Conservation (phyloP, 2,888 invertebrate species). For the Hyposoter dolosus region DNA sequence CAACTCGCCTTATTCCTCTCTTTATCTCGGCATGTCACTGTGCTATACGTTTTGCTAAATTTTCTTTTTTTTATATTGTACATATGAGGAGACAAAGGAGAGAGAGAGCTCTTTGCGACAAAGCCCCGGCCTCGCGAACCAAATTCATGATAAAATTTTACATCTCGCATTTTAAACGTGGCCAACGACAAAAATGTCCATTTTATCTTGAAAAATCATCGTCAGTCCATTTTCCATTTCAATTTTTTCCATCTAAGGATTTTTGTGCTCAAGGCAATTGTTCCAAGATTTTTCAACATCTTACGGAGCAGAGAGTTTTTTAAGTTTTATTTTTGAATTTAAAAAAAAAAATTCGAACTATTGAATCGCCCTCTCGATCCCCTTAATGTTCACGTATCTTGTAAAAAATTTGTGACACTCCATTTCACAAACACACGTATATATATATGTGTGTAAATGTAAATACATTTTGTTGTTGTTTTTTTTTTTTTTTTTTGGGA, state of each 20-base stretch:
- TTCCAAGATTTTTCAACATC: not conserved
- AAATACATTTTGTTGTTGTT: conserved; percentile 38
- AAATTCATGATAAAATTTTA: not conserved
- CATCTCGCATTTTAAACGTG: conserved; percentile 47
- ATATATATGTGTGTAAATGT: conserved; percentile 59
- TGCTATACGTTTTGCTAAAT: conserved; percentile 59
- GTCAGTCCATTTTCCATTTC: not conserved
- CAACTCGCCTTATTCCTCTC: conserved; percentile 40
- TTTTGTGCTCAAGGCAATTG: too few species aligned
- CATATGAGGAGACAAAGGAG: not conserved
- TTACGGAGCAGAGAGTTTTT: not conserved
- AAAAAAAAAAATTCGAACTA: not conserved
- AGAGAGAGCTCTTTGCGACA: not conserved
- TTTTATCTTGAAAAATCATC: conserved; percentile 48
- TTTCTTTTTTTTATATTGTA: conserved; percentile 31
- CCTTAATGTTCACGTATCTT: conserved; percentile 31
- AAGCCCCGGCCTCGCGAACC: not conserved
- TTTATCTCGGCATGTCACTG: conserved; percentile 62
- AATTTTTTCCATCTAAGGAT: not conserved
- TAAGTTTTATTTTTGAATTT: not conserved
- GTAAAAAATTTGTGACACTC: conserved; percentile 14
- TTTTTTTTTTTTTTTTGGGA: conserved; percentile 50
- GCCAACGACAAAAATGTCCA: conserved; percentile 33
- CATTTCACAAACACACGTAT: conserved; percentile 21
- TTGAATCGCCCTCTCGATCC: not conserved